phyloP scores from a whole-genome alignment of 2,113 vertebrate genomes.

The Calyptomena viridis region DNA sequence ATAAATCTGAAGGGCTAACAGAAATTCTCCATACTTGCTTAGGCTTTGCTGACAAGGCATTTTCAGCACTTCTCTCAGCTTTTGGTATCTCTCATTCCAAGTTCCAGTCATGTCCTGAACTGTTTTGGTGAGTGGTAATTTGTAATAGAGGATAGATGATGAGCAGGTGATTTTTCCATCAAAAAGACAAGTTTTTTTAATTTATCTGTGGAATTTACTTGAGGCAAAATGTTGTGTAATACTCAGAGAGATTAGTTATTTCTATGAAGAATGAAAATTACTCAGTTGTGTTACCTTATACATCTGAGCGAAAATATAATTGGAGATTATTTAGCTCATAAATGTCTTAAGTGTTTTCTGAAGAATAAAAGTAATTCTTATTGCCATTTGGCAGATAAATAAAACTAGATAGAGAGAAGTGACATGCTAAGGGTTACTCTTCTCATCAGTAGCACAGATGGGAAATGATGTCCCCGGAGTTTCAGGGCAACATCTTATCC shows the following conservation, averaged over 20 bases:
- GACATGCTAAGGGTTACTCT: not conserved
- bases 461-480: not conserved
- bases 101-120: conserved; percentile 1
- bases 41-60: conserved; percentile 65
- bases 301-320: not conserved
- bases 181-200: not conserved
- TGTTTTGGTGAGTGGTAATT: conserved; percentile 18
- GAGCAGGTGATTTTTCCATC: not conserved
- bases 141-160: conserved; percentile 11
- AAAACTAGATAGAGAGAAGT: not conserved
- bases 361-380: not conserved
- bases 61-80: conserved; percentile 56
- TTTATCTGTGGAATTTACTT: not conserved
- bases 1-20: conserved; percentile 51
- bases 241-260: not conserved
- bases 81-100: conserved; percentile 48
- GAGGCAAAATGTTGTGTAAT: not conserved
- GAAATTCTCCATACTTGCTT: conserved; percentile 55
- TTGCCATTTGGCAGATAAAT: not conserved
- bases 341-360: not conserved
- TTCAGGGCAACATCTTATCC: not conserved
- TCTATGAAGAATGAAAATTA: not conserved
- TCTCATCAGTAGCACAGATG: not conserved
- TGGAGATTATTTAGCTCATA: not conserved
- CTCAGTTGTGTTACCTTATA: not conserved